Conservation (phyloP, 2,888 invertebrate species). For the Agapostemon virescens region DNA sequence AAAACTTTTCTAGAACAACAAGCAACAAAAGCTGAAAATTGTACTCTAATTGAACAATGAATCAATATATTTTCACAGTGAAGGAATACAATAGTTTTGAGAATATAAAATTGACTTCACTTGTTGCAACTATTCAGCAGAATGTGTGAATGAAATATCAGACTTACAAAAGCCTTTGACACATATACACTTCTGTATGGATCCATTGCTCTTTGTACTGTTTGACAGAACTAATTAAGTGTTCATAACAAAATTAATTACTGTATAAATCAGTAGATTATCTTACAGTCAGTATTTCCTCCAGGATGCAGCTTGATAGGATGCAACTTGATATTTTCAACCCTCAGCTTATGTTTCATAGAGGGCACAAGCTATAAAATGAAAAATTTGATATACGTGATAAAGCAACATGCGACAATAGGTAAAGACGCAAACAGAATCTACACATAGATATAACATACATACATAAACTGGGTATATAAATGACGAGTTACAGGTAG, state of each 20-base stretch:
- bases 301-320: not conserved
- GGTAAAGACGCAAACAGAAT: not conserved
- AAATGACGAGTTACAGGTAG: not conserved
- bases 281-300: conserved; percentile 2
- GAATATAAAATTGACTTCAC: not conserved
- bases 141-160: not conserved
- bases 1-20: not conserved
- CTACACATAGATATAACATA: not conserved
- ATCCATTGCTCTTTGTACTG: not conserved
- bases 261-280: not conserved
- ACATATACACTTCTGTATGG: not conserved
- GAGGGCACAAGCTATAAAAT: conserved; percentile 42
- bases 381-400: not conserved
- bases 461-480: not conserved
- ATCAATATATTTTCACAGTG: not conserved
- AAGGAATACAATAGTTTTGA: not conserved
- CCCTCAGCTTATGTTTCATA: conserved; percentile 32
- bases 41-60: not conserved
- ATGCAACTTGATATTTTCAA: conserved; percentile 21
- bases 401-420: conserved; percentile 1
- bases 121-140: not conserved
- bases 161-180: conserved; percentile 17
- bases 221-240: not conserved
- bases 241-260: not conserved
- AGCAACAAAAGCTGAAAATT: not conserved